Percentiles rank a stretch among this genome's conserved stretches.
phyloP scores from a whole-genome alignment of 2,797 vertebrate species.

The Eulemur coronatus region DNA sequence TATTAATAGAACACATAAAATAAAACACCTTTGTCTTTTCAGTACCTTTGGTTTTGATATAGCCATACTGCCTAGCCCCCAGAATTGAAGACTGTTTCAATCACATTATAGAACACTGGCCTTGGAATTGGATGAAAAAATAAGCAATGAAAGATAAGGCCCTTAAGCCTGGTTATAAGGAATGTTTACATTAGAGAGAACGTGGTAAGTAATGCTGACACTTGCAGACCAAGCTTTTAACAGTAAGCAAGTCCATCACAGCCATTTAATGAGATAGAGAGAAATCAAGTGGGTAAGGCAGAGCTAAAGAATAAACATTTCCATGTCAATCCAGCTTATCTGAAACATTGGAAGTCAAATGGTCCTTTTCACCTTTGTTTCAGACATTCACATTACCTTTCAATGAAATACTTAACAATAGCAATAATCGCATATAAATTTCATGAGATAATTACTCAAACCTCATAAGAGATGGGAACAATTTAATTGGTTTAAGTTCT shows the following conservation, averaged over 20 bases:
- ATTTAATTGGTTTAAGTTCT: slow-evolving; percentile 52
- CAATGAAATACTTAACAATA: background rate
- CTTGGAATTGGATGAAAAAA: background rate
- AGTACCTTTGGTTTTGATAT: background rate
- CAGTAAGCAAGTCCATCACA: background rate
- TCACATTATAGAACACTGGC: background rate
- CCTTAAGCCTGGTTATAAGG: background rate
- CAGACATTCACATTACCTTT: background rate
- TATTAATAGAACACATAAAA: background rate
- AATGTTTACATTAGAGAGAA: background rate
- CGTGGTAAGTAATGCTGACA: background rate
- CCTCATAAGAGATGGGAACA: slow-evolving; percentile 19
- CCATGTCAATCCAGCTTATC: background rate
- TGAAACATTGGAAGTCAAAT: background rate
- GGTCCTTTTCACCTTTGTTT: slow-evolving; percentile 12
- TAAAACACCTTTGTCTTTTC: background rate
- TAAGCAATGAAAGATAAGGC: background rate
- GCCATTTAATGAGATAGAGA: background rate
- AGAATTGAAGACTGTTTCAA: background rate
- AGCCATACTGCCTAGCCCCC: background rate
- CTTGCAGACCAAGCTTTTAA: background rate
- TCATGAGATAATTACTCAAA: slow-evolving; percentile 58
- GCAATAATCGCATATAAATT: slow-evolving; percentile 49
- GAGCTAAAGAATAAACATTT: background rate
- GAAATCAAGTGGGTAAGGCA: background rate